Conservation (phyloP, 2,888 invertebrate genomes). For the Epinotia nisella region DNA sequence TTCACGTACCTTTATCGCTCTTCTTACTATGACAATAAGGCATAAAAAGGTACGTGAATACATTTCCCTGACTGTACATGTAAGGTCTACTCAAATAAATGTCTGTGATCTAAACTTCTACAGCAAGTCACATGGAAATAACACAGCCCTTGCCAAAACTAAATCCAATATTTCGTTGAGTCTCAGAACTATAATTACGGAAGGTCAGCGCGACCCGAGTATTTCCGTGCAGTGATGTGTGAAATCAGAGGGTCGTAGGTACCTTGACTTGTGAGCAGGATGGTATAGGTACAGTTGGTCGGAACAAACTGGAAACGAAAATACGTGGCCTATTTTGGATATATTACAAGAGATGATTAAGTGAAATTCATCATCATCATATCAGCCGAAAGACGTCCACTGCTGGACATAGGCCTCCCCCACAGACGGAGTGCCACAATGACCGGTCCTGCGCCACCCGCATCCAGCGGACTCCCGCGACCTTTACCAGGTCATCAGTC, state of each 20-base stretch:
- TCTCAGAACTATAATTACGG: slow-evolving; percentile 20
- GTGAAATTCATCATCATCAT: too few relatives aligned
- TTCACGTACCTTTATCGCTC: too few relatives aligned
- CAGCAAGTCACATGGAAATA: slow-evolving; percentile 20
- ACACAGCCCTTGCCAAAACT: not conserved
- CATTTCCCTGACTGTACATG: too few relatives aligned
- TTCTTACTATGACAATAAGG: too few relatives aligned
- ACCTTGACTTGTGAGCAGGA: not conserved
- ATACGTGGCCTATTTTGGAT: not conserved
- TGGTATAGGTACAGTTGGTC: not conserved
- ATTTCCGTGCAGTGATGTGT: slow-evolving; percentile 11
- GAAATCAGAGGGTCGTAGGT: slow-evolving; percentile 14
- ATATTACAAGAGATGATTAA: not conserved
- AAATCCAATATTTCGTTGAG: slow-evolving; percentile 6
- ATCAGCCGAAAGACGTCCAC: too few relatives aligned
- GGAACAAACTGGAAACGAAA: not conserved
- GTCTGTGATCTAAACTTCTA: not conserved
- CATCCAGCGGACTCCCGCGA: too few relatives aligned
- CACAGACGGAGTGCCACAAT: too few relatives aligned
- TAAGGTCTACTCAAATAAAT: too few relatives aligned
- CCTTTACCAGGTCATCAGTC: too few relatives aligned
- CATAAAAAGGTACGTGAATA: too few relatives aligned
- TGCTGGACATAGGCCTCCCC: too few relatives aligned
- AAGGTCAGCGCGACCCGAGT: slow-evolving; percentile 16
- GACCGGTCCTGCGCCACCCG: too few relatives aligned